Percentiles rank a stretch among this genome's conserved stretches.
Evolutionary conservation across 2,113 vertebrate genomes (phyloP).

Genomic region (Larimichthys crocea): DNA sequence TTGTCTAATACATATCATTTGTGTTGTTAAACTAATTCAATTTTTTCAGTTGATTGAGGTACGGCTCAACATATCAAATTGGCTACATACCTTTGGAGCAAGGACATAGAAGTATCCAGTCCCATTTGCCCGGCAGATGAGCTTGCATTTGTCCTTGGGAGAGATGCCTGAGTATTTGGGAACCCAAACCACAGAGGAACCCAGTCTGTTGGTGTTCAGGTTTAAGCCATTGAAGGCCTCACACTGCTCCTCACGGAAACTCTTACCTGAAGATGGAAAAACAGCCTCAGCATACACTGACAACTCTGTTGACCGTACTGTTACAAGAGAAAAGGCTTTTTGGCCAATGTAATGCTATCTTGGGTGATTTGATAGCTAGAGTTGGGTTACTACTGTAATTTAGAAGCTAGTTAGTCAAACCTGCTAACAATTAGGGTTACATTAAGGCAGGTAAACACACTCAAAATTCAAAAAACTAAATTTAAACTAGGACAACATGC

Average conservation of each 20-base stretch:
- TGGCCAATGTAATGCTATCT: too few species aligned
- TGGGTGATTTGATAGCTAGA: too few species aligned
- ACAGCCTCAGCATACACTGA: background rate
- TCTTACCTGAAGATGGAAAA: slow-evolving; percentile 83
- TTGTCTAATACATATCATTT: background rate
- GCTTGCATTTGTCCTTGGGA: slow-evolving; percentile 94
- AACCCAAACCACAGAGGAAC: slow-evolving; percentile 91
- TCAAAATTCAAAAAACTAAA: too few species aligned
- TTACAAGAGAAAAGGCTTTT: too few species aligned
- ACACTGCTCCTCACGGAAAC: slow-evolving; percentile 96
- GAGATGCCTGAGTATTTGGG: slow-evolving; percentile 96
- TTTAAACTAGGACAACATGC: background rate
- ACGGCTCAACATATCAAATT: background rate
- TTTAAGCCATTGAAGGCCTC: slow-evolving; percentile 95
- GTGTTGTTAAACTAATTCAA: background rate
- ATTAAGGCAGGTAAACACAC: too few species aligned
- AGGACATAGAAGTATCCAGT: slow-evolving; percentile 97
- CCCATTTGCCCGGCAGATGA: slow-evolving; percentile 95
- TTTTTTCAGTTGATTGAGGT: background rate
- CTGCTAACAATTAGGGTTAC: too few species aligned
- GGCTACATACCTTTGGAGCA: slow-evolving; percentile 90
- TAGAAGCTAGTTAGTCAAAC: too few species aligned
- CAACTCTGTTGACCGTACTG: background rate
- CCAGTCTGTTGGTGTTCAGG: slow-evolving; percentile 94
- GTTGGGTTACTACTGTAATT: too few species aligned